Percentiles rank a stretch among this genome's conserved stretches.
Evolutionary conservation across 64 coral and sea anemone species (phyloP).

Genomic region (Stylophora pistillata): DNA sequence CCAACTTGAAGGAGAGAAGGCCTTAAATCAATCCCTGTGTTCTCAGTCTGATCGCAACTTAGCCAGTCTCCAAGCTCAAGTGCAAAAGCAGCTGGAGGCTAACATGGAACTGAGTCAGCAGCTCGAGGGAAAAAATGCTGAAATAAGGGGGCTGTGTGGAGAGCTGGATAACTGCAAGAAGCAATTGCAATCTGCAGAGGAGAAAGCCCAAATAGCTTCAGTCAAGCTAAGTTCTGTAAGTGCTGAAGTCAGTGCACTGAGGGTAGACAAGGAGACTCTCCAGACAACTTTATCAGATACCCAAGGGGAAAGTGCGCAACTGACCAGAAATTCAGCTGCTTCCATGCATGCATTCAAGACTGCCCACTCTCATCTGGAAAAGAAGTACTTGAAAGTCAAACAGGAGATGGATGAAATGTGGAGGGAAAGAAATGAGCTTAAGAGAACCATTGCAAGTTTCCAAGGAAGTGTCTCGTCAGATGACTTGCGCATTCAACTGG

Average conservation of each 20-base stretch:
- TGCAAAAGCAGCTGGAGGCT: slow-evolving; percentile 60
- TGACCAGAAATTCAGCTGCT: slow-evolving; percentile 78
- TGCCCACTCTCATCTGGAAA: slow-evolving; percentile 86
- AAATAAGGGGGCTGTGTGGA: slow-evolving; percentile 57
- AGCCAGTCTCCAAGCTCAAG: slow-evolving; percentile 75
- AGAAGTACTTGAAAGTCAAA: slow-evolving; percentile 84
- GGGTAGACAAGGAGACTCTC: slow-evolving; percentile 52
- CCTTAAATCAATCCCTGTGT: slow-evolving; percentile 90
- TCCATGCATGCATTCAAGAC: slow-evolving; percentile 95
- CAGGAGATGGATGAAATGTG: slow-evolving; percentile 85
- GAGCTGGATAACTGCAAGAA: slow-evolving; percentile 56
- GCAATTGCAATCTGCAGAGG: slow-evolving; percentile 43
- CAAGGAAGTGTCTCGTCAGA: slow-evolving; percentile 68
- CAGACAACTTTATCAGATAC: slow-evolving; percentile 70
- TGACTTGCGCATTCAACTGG: slow-evolving; percentile 87
- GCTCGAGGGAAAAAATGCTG: slow-evolving; percentile 67
- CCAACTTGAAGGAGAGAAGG: slow-evolving; percentile 84
- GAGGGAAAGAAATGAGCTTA: slow-evolving; percentile 88
- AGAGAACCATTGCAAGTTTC: slow-evolving; percentile 66
- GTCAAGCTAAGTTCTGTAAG: slow-evolving; percentile 52
- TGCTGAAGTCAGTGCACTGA: slow-evolving; percentile 58
- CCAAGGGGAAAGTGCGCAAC: slow-evolving; percentile 56
- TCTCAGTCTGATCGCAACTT: slow-evolving; percentile 80
- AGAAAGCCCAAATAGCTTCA: slow-evolving; percentile 29
- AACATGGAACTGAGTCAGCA: slow-evolving; percentile 60